Base-by-base conservation (phyloP, 2,113 vertebrate species). In the Ovibos moschatus region DNA sequence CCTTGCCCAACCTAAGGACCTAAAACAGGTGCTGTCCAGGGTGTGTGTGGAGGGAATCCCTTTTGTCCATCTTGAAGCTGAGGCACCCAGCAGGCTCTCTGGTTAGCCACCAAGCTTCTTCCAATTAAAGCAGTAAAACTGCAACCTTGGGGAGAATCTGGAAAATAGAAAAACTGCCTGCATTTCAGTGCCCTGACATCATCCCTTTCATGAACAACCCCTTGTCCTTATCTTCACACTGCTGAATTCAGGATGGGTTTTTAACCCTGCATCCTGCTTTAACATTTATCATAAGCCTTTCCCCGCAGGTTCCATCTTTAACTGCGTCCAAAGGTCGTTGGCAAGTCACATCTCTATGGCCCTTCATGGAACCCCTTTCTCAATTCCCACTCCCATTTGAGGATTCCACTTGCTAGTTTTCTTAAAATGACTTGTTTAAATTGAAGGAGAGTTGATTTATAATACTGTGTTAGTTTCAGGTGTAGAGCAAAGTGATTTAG, bases 211-310 rank as follows among this genome's bases (percentile, higher is more conserved):
- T 9, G 6, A 53, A 28, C 0, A 30, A 51, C 11, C 9, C 23
- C 60, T 27, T 10, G 16, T 10, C 1, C 50, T 43, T 43, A 0
- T 7, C 5, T 28, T 25, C 28, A n/a, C 6, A 0, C 5, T 30
- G n/a, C 30, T 10, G 11, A 13, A 3, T 17, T 64, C 88, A 11
- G 0, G 7, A 64, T 3, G 17, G 13, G 6, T 8, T 13, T 78
- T 15, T 25, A 23, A 21, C 47, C 50, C 7, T 3, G 21, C 2
- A 7, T 14, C 43, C 30, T 17, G 7, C 67, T 40, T 60, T n/a
- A 5, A 50, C 3, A 1, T 1, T 23, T 27, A 13, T 12, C 43
- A 16, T 28, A 36, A 58, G 33, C 79, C 17, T 33, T 13, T 83
- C 21, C 47, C 51, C 25, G 3, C 43, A 5, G 9, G 21, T 53